Conservation (phyloP, 1,140 invertebrate genomes). For the Delia radicum region DNA sequence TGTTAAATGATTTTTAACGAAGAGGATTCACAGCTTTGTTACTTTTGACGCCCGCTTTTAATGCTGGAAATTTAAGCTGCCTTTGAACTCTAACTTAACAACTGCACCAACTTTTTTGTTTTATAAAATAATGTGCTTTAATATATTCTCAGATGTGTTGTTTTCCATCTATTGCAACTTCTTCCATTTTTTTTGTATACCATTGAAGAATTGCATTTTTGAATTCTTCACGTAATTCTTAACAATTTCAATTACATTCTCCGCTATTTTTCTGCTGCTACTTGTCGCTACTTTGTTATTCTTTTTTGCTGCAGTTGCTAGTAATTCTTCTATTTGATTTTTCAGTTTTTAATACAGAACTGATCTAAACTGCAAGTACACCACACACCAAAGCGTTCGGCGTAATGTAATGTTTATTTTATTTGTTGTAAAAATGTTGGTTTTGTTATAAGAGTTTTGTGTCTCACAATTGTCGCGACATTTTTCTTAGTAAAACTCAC, state of each 20-base stretch:
- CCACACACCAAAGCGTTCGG: too few relatives aligned
- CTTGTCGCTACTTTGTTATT: not conserved
- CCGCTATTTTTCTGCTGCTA: conserved; percentile 6
- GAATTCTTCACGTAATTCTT: conserved; percentile 24
- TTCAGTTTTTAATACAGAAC: not conserved
- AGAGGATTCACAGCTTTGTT: not conserved
- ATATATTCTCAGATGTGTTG: not conserved
- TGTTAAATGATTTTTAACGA: not conserved
- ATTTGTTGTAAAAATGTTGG: conserved; percentile 2
- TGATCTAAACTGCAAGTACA: too few relatives aligned
- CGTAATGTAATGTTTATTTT: conserved; percentile 1
- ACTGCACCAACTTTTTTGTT: not conserved
- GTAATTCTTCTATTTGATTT: not conserved
- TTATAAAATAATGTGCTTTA: not conserved
- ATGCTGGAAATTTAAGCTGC: not conserved
- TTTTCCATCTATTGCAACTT: not conserved
- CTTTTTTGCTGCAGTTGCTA: not conserved
- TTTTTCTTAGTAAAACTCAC: conserved; percentile 56
- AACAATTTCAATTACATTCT: conserved; percentile 25
- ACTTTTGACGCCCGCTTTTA: not conserved
- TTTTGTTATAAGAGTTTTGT: conserved; percentile 17
- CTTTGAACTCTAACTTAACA: not conserved
- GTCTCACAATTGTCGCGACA: conserved; percentile 30
- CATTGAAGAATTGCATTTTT: conserved; percentile 2
- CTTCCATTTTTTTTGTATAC: not conserved